Conservation (phyloP, 2,888 invertebrate species). For the Trichopoda pennipes region DNA sequence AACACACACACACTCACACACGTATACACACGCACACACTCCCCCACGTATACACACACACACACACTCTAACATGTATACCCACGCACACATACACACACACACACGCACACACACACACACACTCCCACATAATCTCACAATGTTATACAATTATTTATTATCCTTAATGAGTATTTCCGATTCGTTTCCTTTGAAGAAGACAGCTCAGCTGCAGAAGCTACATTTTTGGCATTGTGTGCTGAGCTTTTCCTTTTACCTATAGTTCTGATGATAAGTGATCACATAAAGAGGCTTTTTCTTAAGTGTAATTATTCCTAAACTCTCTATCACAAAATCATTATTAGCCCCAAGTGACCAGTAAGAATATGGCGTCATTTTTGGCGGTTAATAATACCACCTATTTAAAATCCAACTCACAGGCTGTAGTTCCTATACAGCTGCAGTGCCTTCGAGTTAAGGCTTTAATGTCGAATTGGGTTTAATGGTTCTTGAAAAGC, state of each 20-base stretch:
- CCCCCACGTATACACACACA: background rate
- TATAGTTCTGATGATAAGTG: background rate
- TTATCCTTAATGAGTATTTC: constrained; percentile 50
- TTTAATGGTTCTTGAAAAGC: too few species aligned
- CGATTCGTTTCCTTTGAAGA: constrained; percentile 44
- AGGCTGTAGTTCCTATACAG: too few species aligned
- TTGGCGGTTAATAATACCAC: too few species aligned
- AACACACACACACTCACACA: background rate
- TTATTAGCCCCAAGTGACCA: too few species aligned
- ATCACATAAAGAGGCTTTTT: too few species aligned
- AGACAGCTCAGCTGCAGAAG: constrained; percentile 7
- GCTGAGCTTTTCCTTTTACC: background rate
- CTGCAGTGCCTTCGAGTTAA: too few species aligned
- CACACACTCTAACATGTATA: too few species aligned
- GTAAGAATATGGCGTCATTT: too few species aligned
- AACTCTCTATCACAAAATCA: too few species aligned
- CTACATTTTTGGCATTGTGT: background rate
- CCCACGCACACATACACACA: background rate
- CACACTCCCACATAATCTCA: background rate
- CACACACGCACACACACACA: background rate
- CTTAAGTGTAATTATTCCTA: too few species aligned
- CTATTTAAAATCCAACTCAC: too few species aligned
- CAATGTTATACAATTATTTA: constrained; percentile 7
- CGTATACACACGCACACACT: background rate
- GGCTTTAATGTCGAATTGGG: too few species aligned